Conservation (phyloP, 2,113 vertebrate species). For the Genyomyrus donnyi region DNA sequence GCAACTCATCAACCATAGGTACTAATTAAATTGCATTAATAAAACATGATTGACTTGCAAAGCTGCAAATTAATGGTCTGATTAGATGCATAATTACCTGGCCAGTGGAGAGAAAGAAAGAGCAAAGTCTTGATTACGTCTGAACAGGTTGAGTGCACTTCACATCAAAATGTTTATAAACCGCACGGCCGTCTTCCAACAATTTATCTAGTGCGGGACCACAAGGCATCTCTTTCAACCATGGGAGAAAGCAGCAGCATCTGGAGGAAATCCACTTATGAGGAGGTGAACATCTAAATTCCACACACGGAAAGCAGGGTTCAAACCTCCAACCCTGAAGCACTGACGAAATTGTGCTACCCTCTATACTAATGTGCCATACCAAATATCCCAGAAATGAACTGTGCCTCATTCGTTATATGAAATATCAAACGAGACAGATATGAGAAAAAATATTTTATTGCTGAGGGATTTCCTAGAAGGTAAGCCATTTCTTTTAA, state of each 20-base stretch:
- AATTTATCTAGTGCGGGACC: neutral
- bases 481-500: neutral
- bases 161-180: neutral
- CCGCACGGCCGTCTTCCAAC: neutral
- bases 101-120: neutral
- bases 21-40: constrained; percentile 6
- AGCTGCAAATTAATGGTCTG: neutral
- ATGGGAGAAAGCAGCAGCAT: neutral
- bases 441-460: neutral
- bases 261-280: neutral
- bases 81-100: constrained; percentile 8
- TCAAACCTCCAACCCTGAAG: neutral
- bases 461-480: neutral
- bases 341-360: neutral
- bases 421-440: neutral
- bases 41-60: constrained; percentile 7
- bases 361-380: neutral
- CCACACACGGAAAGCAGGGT: neutral
- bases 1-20: neutral
- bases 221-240: neutral
- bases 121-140: neutral
- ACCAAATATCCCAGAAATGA: neutral
- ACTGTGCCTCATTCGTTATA: neutral
- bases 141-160: neutral
- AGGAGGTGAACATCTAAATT: neutral